Conservation (phyloP, 2,113 vertebrate species). For the Planiliza haematocheilus region DNA sequence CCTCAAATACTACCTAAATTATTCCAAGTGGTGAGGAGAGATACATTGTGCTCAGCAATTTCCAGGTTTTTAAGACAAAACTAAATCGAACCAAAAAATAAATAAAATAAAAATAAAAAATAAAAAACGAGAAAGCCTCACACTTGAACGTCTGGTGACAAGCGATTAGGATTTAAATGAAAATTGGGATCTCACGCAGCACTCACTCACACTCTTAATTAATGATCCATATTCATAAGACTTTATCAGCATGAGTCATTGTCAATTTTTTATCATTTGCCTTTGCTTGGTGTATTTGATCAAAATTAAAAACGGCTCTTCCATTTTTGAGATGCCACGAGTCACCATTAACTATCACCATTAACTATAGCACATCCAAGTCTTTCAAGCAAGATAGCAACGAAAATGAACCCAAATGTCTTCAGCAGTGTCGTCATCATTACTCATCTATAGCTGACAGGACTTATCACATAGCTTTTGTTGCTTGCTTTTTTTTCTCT, state of each 20-base stretch:
- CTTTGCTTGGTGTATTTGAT: constrained; percentile 45
- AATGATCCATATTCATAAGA: constrained; percentile 54
- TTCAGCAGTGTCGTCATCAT: constrained; percentile 49
- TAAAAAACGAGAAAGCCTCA: not conserved
- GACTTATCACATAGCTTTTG: constrained; percentile 25
- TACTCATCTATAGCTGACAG: constrained; percentile 41
- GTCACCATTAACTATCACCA: constrained; percentile 22
- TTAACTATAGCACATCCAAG: constrained; percentile 43
- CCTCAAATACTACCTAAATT: not conserved
- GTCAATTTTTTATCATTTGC: constrained; percentile 41
- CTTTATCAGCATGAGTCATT: constrained; percentile 52
- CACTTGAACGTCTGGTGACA: constrained; percentile 16
- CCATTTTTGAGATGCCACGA: constrained; percentile 35
- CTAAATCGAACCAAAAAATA: too few relatives aligned
- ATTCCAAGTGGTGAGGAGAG: not conserved
- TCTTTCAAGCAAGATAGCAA: constrained; percentile 13
- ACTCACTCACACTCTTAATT: constrained; percentile 48
- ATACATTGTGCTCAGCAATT: not conserved
- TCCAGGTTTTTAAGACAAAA: not conserved
- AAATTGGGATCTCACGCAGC: constrained; percentile 43
- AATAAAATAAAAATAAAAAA: not conserved
- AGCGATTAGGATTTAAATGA: constrained; percentile 31
- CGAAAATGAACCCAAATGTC: constrained; percentile 48
- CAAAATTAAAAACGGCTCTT: constrained; percentile 37
- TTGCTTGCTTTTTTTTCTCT: constrained; percentile 13